phyloP scores from a whole-genome alignment of 2,888 invertebrate genomes.

The Trichacis sp. region DNA sequence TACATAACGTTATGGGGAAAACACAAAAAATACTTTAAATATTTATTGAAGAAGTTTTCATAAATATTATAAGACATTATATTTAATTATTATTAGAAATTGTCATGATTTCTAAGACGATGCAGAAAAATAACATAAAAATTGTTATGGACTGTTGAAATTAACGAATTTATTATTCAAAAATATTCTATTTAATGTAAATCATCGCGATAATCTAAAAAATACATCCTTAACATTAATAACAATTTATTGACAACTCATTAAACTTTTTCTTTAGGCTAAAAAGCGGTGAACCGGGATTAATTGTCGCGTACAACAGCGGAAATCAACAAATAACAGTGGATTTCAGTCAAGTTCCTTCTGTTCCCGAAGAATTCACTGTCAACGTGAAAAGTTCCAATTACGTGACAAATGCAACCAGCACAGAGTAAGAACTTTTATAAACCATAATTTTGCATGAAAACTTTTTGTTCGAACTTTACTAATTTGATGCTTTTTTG shows the following conservation, averaged over 20 bases:
- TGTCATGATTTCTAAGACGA: too few species aligned
- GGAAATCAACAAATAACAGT: slow-evolving; percentile 69
- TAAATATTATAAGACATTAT: too few species aligned
- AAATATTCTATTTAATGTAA: too few species aligned
- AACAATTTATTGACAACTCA: not conserved
- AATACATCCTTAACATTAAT: slow-evolving; percentile 34
- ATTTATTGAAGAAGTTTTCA: too few species aligned
- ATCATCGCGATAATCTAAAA: too few species aligned
- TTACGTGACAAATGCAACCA: slow-evolving; percentile 62
- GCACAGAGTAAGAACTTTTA: slow-evolving; percentile 27
- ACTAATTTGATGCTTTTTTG: not conserved
- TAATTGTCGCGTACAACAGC: slow-evolving; percentile 80
- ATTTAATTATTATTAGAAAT: too few species aligned
- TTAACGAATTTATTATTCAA: too few species aligned
- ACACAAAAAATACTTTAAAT: too few species aligned
- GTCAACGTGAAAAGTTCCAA: slow-evolving; percentile 73
- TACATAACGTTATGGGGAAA: too few species aligned
- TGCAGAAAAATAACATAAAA: too few species aligned
- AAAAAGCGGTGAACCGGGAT: slow-evolving; percentile 81
- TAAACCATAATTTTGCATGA: slow-evolving; percentile 3
- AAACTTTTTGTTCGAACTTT: not conserved
- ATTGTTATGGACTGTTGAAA: too few species aligned
- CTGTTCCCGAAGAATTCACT: slow-evolving; percentile 74
- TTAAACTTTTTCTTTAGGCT: slow-evolving; percentile 71
- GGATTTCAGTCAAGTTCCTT: slow-evolving; percentile 71